Base-by-base conservation (phyloP, 2,113 vertebrate species). In the Charadrius vociferus region DNA sequence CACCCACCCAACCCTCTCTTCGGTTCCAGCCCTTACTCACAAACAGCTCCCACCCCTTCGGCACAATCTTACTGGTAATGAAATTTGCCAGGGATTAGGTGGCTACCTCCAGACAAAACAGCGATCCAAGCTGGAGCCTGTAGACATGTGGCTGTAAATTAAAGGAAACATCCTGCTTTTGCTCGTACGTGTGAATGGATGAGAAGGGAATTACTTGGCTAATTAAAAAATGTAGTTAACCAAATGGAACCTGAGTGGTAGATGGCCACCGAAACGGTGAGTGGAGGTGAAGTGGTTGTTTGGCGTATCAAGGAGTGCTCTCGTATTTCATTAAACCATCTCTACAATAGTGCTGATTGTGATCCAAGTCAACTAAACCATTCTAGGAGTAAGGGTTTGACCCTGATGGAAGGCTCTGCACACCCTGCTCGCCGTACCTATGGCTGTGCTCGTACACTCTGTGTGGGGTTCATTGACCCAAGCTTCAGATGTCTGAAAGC, bases 231-330 rank as follows among this genome's bases (percentile, higher is more conserved):
- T 41, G 30, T 45, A 20, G 56, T 74, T 92, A 53, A 67, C 65
- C 52, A 49, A 50, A 47, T 19, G 13, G 34, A 70, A 62, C 19
- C 21, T 14, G 36, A 63, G n/a, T n/a, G 24, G 26, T 55, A 53
- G 23, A 24, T 59, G 23, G 11, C 32, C 72, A 52, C 32, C 37
- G 62, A 59, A 71, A 3, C 19, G 24, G 24, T 26, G 59, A 43
- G 14, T 21, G 73, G 52, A 39, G 50, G 39, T 55, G 50, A 56
- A 61, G 37, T 3, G 27, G 26, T 49, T 50, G 7, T 56, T 27
- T 20, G 34, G 12, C 1, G 1, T 29, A 29, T 49, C 12, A n/a
- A 29, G 26, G 58, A 71, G 24, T 0, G 0, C 30, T 61, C 24
- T n/a, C 41, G 11, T 47, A 39, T 41, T 94, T 78, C 15, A 22